Base-by-base conservation (phyloP, 2,797 vertebrate species). In the Rhinichthys osculus region DNA sequence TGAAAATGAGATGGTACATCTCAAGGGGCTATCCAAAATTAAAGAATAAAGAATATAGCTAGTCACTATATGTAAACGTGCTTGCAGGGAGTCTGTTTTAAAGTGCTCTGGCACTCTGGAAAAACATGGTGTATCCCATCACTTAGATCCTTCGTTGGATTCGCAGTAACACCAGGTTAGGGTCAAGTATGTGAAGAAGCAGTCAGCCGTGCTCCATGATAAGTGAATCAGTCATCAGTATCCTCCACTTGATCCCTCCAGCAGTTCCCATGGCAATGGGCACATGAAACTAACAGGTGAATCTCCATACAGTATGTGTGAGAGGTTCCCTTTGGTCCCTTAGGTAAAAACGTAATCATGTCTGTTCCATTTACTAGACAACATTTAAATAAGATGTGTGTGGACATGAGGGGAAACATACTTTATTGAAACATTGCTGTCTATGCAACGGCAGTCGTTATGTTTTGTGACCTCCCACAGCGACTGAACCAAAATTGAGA, bases 221-320 rank as follows among this genome's bases (percentile, higher is more conserved):
- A 80, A 85, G 84, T 80, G 84, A 85, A 72, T 85, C 84, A 73
- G 70, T 85, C 67, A 64, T 85, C 76, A 38, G 84, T 64, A 72
- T 80, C 67, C 77, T 59, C 77, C 84, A 85, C 77, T 85, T 72
- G 84, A 85, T 71, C 77, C 76, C 54, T 33, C 27, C 66, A 54
- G 62, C 64, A 69, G 74, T 78, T 78, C 83, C 74, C 83, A 84
- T 84, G 83, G 74, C 50, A 64, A 84, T 84, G 27, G 35, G 50
- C 6, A 8, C 64, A 74, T 44, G 73, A 70, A 44, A 57, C 33
- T 62, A 84, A 79, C 67, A 50, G 47, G 30, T 44, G 78, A 52
- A 50, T 71, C 19, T 69, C 62, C 35, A 57, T 69, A 84, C 42
- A 50, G 33, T 52, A n/a, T 42, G 44, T 52, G 30, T 54, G 54